Evolutionary conservation across 2,888 invertebrate genomes (phyloP).

Genomic region (Papilio protenor): DNA sequence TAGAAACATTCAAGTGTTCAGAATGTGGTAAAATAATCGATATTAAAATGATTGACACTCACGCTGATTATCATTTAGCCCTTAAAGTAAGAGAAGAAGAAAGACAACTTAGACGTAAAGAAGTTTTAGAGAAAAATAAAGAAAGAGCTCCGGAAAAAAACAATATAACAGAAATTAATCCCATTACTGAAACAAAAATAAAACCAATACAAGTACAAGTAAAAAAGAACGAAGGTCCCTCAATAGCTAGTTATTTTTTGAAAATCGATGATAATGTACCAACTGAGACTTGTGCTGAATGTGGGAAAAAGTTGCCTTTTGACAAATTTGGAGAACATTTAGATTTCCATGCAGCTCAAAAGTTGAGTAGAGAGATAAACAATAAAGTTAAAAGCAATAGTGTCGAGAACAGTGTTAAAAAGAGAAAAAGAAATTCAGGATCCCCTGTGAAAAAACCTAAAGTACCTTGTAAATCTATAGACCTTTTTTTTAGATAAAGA

Average conservation of each 20-base stretch:
- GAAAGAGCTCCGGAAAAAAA: constrained; percentile 42
- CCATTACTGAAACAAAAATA: not conserved
- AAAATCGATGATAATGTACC: constrained; percentile 69
- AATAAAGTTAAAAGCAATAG: constrained; percentile 55
- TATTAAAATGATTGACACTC: constrained; percentile 85
- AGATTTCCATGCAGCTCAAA: constrained; percentile 94
- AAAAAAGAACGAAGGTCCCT: constrained; percentile 61
- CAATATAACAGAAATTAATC: constrained; percentile 43
- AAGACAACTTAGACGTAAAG: constrained; percentile 63
- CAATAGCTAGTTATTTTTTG: constrained; percentile 75
- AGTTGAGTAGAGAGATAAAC: constrained; percentile 88
- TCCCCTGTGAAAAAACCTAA: constrained; percentile 71
- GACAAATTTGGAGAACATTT: constrained; percentile 89
- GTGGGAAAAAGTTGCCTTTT: constrained; percentile 85
- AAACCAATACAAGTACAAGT: constrained; percentile 42
- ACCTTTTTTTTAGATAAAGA: constrained; percentile 69
- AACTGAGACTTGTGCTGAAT: constrained; percentile 87
- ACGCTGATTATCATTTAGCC: constrained; percentile 90
- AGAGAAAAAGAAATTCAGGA: constrained; percentile 69
- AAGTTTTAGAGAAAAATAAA: constrained; percentile 48
- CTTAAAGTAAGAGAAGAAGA: constrained; percentile 86
- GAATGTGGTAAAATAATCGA: constrained; percentile 87
- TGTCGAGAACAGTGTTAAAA: constrained; percentile 61
- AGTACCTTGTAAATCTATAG: constrained; percentile 72
- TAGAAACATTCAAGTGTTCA: constrained; percentile 78